Percentiles rank a stretch among this genome's conserved stretches.
Evolutionary conservation across 2,113 vertebrate genomes (phyloP).

Genomic region (Limanda limanda): DNA sequence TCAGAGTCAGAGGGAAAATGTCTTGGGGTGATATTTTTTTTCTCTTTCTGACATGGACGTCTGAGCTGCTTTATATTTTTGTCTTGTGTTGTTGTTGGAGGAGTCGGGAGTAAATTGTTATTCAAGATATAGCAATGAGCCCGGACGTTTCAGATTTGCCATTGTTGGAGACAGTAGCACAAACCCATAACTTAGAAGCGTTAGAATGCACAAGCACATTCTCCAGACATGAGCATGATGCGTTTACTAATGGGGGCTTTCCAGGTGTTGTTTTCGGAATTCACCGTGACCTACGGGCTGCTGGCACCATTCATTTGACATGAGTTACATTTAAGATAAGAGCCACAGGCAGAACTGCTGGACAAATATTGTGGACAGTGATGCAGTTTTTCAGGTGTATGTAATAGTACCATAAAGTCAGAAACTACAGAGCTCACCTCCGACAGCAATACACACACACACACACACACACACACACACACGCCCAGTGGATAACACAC

Average conservation of each 20-base stretch:
- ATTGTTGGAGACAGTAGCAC: background rate
- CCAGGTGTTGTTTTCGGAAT: constrained; percentile 32
- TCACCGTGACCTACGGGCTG: constrained; percentile 30
- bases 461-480: background rate
- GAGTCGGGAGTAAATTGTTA: background rate
- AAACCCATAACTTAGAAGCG: constrained; percentile 16
- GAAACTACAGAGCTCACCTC: constrained; percentile 1
- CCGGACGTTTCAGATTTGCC: background rate
- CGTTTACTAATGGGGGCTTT: constrained; percentile 23
- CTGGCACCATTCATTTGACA: constrained; percentile 33
- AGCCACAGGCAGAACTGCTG: constrained; percentile 20
- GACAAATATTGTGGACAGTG: constrained; percentile 1
- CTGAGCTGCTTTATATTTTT: background rate
- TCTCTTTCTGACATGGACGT: too few species aligned
- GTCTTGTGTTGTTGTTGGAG: background rate
- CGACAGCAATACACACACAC: background rate
- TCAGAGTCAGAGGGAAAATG: too few species aligned
- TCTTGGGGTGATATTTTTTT: too few species aligned
- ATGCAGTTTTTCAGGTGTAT: constrained; percentile 21
- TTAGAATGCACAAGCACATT: constrained; percentile 42
- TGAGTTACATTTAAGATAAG: constrained; percentile 47
- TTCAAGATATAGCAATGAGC: constrained; percentile 1
- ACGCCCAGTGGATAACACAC: background rate
- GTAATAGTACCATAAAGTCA: constrained; percentile 11
- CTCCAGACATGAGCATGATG: constrained; percentile 4